Percentiles rank a stretch among this genome's conserved stretches.
Conservation (phyloP, 1,140 invertebrate genomes). For the Mya arenaria region DNA sequence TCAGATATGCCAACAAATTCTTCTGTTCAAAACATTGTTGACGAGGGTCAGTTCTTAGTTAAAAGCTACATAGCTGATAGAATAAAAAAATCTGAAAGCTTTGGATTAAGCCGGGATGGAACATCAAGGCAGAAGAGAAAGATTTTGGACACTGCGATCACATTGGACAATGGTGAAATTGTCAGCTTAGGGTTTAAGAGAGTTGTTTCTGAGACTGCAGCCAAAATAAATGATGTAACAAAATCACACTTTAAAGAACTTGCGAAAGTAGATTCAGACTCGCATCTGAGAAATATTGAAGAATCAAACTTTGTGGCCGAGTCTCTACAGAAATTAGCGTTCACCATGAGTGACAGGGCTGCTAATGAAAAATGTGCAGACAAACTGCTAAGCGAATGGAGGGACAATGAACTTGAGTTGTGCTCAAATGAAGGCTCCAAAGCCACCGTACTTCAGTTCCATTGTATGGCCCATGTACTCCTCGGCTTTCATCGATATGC, state of each 20-base stretch:
- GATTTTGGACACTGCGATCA: conserved; percentile 41
- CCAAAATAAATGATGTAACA: conserved; percentile 28
- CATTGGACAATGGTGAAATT: background rate
- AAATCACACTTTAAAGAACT: conserved; percentile 32
- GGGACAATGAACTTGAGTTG: background rate
- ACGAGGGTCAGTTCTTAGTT: conserved; percentile 47
- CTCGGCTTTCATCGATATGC: conserved; percentile 23
- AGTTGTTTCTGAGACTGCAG: conserved; percentile 27
- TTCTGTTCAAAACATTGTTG: conserved; percentile 47
- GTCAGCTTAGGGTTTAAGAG: conserved; percentile 9
- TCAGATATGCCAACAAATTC: conserved; percentile 9
- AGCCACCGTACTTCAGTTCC: conserved; percentile 7
- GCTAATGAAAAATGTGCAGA: conserved; percentile 26
- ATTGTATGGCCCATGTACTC: conserved; percentile 39
- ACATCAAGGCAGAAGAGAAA: conserved; percentile 37
- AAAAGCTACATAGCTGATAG: conserved; percentile 50
- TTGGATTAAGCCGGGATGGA: conserved; percentile 40
- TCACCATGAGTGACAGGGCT: conserved; percentile 34
- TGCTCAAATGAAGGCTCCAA: background rate
- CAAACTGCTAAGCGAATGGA: conserved; percentile 23
- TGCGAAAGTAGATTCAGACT: background rate
- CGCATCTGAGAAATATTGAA: background rate
- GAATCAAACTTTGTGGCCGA: background rate
- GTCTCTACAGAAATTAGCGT: conserved; percentile 2
- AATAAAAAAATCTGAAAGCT: conserved; percentile 13